Evolutionary conservation across 2,797 vertebrate genomes (phyloP).

Genomic region (Amazona finschi): DNA sequence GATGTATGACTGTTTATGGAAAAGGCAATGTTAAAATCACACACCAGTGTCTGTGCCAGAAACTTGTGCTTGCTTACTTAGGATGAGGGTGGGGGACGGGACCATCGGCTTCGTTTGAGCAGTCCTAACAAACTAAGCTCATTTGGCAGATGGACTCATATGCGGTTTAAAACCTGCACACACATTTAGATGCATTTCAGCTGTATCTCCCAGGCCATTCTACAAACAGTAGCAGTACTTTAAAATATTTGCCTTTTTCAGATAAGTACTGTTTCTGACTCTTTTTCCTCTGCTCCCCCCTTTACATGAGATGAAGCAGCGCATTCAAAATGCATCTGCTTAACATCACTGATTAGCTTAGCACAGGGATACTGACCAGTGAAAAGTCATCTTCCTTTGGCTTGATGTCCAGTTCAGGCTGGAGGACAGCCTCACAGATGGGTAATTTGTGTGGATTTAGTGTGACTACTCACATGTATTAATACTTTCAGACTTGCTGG

Average conservation of each 20-base stretch:
- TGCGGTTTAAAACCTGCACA: not conserved
- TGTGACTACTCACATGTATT: not conserved
- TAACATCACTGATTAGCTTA: not conserved
- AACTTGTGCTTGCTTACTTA: conserved; percentile 10
- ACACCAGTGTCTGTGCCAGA: conserved; percentile 16
- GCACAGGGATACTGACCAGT: not conserved
- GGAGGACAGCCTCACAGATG: not conserved
- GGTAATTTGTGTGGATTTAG: not conserved
- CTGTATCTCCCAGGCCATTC: not conserved
- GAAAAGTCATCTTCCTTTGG: not conserved
- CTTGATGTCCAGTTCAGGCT: not conserved
- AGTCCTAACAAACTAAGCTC: not conserved
- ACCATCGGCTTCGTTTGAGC: not conserved
- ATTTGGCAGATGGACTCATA: not conserved
- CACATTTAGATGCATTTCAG: not conserved
- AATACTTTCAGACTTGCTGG: not conserved
- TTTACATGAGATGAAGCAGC: not conserved
- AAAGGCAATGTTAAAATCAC: conserved; percentile 45
- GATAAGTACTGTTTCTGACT: conserved; percentile 15
- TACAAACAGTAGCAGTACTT: conserved; percentile 37
- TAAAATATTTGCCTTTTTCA: conserved; percentile 29
- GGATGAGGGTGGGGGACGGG: not conserved
- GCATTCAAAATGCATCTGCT: not conserved
- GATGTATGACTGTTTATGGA: conserved; percentile 63
- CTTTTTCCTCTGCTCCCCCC: not conserved